Conservation (phyloP, 2,113 vertebrate species). For the Vidua chalybeata region DNA sequence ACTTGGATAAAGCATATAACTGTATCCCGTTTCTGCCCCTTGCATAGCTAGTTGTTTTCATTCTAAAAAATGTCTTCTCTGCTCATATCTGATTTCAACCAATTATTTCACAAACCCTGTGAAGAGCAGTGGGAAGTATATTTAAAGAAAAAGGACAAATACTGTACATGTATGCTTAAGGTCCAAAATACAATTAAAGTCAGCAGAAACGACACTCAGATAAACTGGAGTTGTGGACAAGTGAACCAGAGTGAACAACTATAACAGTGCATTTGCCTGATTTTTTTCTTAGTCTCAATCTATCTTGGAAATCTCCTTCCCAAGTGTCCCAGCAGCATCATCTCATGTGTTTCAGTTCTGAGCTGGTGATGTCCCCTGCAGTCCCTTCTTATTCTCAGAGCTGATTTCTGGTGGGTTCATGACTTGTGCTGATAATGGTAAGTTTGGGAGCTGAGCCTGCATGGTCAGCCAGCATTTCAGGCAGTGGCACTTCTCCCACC, state of each 20-base stretch:
- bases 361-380: accelerated
- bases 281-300: not conserved
- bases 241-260: not conserved
- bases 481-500: not conserved
- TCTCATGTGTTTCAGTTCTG: not conserved
- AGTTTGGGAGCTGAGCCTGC: not conserved
- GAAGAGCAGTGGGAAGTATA: not conserved
- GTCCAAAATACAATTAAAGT: not conserved
- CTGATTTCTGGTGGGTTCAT: not conserved
- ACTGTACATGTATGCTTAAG: not conserved
- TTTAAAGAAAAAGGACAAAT: conserved; percentile 6
- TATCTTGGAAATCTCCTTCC: not conserved
- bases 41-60: not conserved
- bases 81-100: not conserved
- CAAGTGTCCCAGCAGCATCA: not conserved
- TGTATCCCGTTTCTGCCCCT: not conserved
- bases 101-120: not conserved
- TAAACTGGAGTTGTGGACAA: not conserved
- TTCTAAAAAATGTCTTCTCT: not conserved
- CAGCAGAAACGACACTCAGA: not conserved
- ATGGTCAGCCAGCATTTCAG: not conserved
- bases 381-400: not conserved
- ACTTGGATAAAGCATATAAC: not conserved
- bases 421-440: not conserved
- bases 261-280: not conserved